Evolutionary conservation across 2,113 vertebrate genomes (phyloP).

Genomic region (Turdus rufiventris): DNA sequence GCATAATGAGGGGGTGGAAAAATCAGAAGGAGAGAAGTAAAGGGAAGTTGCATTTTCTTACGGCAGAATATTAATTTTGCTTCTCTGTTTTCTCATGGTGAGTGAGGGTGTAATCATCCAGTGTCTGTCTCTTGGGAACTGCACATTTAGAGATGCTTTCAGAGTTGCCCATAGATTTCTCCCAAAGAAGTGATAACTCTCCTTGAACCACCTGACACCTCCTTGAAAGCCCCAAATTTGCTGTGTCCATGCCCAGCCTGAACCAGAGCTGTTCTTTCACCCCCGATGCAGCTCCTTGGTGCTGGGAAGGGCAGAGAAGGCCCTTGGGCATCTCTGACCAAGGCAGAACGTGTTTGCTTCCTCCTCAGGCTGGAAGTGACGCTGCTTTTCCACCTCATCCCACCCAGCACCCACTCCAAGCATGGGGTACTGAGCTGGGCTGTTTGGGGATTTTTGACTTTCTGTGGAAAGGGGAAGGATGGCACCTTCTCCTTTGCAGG

Average conservation of each 20-base stretch:
- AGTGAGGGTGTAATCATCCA: rapidly evolving
- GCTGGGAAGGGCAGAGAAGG: background rate
- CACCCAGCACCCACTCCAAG: rapidly evolving
- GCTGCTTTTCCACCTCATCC: background rate
- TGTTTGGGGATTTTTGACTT: rapidly evolving
- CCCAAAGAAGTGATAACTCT: background rate
- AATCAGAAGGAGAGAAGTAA: background rate
- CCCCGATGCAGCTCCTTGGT: rapidly evolving
- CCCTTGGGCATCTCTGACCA: rapidly evolving
- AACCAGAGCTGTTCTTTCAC: background rate
- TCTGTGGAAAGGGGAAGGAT: background rate
- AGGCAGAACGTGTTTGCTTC: background rate
- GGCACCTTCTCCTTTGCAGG: background rate
- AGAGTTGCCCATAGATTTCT: background rate
- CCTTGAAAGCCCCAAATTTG: background rate
- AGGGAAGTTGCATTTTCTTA: background rate
- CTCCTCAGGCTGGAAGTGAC: background rate
- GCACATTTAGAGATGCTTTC: rapidly evolving
- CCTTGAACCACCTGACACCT: too few species aligned
- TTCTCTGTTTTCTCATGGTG: background rate
- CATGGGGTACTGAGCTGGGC: rapidly evolving
- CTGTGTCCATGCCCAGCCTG: background rate
- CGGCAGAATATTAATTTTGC: background rate
- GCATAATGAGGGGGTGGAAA: background rate
- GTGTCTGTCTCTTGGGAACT: background rate